Conservation (phyloP, 2,797 vertebrate genomes). For the Poeciliopsis gracilis region DNA sequence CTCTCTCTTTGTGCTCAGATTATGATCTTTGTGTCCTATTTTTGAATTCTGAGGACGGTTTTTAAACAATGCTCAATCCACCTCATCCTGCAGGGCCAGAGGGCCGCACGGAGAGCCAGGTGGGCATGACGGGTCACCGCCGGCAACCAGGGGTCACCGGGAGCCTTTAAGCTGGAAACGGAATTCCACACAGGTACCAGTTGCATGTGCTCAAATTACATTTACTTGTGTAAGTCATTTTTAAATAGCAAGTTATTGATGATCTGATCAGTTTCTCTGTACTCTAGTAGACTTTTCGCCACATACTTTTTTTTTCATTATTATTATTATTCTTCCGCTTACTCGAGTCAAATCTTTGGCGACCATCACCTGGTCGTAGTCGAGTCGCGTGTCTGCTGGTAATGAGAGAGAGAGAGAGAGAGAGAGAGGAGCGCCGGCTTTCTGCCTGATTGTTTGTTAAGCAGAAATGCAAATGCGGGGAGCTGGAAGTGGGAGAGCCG, state of each 20-base stretch:
- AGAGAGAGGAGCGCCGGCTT: neutral
- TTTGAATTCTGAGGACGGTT: conserved; percentile 7
- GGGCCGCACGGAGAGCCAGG: conserved; percentile 43
- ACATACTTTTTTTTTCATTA: no score
- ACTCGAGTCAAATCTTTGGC: no score
- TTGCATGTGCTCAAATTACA: no score
- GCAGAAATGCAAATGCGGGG: conserved; percentile 43
- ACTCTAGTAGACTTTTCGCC: no score
- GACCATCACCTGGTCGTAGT: neutral
- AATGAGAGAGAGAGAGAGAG: conserved; percentile 2
- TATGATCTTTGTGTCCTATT: neutral
- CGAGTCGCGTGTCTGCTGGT: neutral
- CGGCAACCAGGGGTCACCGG: conserved; percentile 51
- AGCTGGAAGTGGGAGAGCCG: conserved; percentile 31
- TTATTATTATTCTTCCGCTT: no score
- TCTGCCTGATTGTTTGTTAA: conserved; percentile 37
- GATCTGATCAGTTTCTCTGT: no score
- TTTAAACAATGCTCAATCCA: neutral
- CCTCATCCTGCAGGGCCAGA: conserved; percentile 16
- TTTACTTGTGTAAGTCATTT: no score
- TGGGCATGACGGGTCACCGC: conserved; percentile 41
- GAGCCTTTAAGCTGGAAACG: conserved; percentile 69
- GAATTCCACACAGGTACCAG: conserved; percentile 65
- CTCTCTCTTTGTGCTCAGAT: neutral
- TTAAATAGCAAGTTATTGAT: no score